phyloP scores from a whole-genome alignment of 2,888 invertebrate species.

The Hymenopus coronatus region DNA sequence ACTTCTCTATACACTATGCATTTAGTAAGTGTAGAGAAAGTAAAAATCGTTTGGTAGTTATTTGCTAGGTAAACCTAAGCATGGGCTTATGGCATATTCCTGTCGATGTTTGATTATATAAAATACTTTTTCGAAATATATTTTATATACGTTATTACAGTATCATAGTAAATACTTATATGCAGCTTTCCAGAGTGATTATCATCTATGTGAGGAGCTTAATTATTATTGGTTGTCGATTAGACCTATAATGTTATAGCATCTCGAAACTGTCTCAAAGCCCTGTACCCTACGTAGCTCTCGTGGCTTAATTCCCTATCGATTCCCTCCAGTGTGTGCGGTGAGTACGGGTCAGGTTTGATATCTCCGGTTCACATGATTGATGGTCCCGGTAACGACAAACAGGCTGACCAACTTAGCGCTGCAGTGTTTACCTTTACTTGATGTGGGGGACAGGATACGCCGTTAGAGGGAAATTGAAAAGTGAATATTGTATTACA shows the following conservation, averaged over 20 bases:
- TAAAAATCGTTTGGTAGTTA: too few relatives aligned
- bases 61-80: too few relatives aligned
- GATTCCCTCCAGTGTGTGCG: background rate
- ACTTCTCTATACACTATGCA: too few relatives aligned
- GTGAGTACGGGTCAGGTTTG: background rate
- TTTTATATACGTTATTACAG: too few relatives aligned
- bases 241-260: background rate
- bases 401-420: background rate
- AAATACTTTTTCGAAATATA: too few relatives aligned
- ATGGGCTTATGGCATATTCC: too few relatives aligned
- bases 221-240: too few relatives aligned
- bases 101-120: too few relatives aligned
- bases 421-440: background rate
- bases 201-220: too few relatives aligned
- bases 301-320: background rate
- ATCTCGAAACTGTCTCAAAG: background rate
- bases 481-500: background rate
- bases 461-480: background rate
- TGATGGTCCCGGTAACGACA: background rate
- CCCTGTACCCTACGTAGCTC: background rate
- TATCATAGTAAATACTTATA: too few relatives aligned
- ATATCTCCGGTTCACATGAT: background rate
- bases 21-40: too few relatives aligned
- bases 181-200: too few relatives aligned
- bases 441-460: background rate